phyloP scores from a whole-genome alignment of 53 echinoderm and acorn worm species.

The Temnopleurus reevesii region DNA sequence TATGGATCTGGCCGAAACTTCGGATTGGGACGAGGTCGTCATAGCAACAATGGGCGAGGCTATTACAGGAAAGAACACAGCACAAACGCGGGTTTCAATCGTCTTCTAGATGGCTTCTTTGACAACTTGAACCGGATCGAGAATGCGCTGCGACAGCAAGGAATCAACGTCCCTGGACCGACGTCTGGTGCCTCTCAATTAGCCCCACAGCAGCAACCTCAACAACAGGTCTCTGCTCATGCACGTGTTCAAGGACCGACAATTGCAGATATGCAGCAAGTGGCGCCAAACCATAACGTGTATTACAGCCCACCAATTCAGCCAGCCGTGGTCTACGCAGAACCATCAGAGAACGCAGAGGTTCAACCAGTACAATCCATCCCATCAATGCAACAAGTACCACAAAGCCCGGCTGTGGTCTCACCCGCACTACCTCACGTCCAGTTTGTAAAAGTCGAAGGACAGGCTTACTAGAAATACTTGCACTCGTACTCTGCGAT shows the following conservation, averaged over 20 bases:
- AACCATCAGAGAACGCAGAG: not conserved
- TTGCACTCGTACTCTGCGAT: too few species aligned
- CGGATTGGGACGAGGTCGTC: constrained; percentile 4
- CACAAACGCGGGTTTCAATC: constrained; percentile 8
- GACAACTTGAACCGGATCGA: constrained; percentile 50
- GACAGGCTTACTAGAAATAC: constrained; percentile 7
- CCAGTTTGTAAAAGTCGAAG: constrained; percentile 36
- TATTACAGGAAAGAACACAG: constrained; percentile 12
- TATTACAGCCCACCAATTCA: constrained; percentile 19
- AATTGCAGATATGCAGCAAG: not conserved
- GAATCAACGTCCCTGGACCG: constrained; percentile 41
- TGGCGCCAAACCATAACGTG: not conserved
- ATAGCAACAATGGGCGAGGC: not conserved
- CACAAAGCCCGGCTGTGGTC: not conserved
- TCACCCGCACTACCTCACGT: not conserved
- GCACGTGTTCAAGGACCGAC: not conserved
- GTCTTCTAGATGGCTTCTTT: constrained; percentile 47
- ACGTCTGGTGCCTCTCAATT: not conserved
- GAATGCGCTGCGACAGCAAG: constrained; percentile 40
- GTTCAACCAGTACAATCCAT: not conserved
- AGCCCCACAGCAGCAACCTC: constrained; percentile 8
- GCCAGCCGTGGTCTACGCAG: not conserved
- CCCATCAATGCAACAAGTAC: not conserved
- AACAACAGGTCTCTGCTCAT: not conserved
- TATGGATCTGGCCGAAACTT: not conserved